These are phyloP conservation scores for Neomonachus schauinslandi DNA, from an alignment of 2,113 vertebrate species.

Conservation along the genomic window DNA sequence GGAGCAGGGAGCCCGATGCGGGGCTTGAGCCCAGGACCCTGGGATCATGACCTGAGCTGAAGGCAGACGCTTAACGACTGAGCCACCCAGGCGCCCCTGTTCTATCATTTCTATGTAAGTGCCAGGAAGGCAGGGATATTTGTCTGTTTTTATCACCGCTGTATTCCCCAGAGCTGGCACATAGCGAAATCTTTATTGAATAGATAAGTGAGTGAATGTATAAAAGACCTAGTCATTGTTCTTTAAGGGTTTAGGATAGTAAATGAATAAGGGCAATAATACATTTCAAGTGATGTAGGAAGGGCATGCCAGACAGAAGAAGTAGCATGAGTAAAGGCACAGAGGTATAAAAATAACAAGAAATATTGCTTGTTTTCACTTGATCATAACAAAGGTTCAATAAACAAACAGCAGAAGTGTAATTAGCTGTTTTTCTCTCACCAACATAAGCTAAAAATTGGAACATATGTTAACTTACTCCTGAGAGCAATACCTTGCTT, in stretches of 20 bases:
- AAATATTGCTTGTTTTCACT: background rate
- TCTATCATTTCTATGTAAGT: background rate
- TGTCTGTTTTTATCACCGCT: background rate
- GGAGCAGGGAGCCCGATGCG: too few relatives aligned
- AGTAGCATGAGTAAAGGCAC: background rate
- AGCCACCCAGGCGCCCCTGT: too few relatives aligned
- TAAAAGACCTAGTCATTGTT: background rate
- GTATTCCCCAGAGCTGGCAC: background rate
- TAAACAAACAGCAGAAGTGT: background rate
- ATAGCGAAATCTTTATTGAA: background rate
- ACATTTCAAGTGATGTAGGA: background rate
- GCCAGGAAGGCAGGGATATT: background rate
- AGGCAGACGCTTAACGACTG: too few relatives aligned
- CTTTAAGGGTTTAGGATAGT: background rate
- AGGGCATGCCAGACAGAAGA: background rate
- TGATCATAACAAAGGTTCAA: background rate
- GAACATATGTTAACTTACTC: background rate
- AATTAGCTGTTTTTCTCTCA: background rate
- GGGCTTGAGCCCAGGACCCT: too few relatives aligned
- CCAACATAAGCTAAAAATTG: background rate
- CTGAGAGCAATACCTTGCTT: background rate
- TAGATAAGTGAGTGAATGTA: slow-evolving; percentile 6
- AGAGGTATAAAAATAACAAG: background rate
- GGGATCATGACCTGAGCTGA: too few relatives aligned
- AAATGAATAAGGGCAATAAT: background rate